A percentile compares a stretch with the other conserved stretches of the same genome.
Evolutionary conservation across 37 sponge, comb jelly and placozoan genomes (phyloP).

Genomic region (Haliclona indistincta): DNA sequence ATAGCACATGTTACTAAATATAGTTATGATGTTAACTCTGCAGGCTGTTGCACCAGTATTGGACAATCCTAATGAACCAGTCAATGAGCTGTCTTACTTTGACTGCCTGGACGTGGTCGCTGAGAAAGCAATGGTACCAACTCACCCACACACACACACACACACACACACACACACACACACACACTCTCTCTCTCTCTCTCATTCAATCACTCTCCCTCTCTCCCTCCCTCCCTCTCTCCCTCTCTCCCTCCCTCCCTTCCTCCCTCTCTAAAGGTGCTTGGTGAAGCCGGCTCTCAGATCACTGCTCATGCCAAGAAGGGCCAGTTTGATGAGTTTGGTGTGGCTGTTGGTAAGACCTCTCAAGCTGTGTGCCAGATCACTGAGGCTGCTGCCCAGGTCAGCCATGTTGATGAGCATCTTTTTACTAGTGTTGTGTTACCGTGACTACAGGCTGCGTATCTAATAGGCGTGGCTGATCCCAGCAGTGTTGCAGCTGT

Average conservation of each 20-base stretch:
- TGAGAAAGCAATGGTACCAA: constrained; percentile 77
- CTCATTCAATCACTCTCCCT: not conserved
- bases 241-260: constrained; percentile 18
- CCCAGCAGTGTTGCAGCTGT: constrained; percentile 83
- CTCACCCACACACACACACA: not conserved
- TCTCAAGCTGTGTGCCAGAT: constrained; percentile 73
- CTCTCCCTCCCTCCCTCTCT: constrained; percentile 15
- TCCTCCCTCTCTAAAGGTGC: constrained; percentile 30
- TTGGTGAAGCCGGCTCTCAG: constrained; percentile 68
- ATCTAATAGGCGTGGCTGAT: constrained; percentile 94
- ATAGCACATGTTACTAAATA: not conserved
- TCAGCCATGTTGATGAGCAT: constrained; percentile 4
- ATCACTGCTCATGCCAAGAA: constrained; percentile 78
- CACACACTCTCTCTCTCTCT: not conserved
- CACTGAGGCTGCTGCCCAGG: constrained; percentile 77
- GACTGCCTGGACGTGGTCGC: constrained; percentile 92
- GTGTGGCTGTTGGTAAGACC: constrained; percentile 50
- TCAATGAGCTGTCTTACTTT: constrained; percentile 90
- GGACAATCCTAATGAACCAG: constrained; percentile 90
- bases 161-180: not conserved
- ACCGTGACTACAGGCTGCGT: constrained; percentile 68
- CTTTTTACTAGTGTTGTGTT: not conserved
- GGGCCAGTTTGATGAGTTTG: constrained; percentile 58
- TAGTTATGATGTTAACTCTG: not conserved
- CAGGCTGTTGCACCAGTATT: constrained; percentile 76